phyloP scores from a whole-genome alignment of 1,140 invertebrate species.

The Drosophila mauritiana region DNA sequence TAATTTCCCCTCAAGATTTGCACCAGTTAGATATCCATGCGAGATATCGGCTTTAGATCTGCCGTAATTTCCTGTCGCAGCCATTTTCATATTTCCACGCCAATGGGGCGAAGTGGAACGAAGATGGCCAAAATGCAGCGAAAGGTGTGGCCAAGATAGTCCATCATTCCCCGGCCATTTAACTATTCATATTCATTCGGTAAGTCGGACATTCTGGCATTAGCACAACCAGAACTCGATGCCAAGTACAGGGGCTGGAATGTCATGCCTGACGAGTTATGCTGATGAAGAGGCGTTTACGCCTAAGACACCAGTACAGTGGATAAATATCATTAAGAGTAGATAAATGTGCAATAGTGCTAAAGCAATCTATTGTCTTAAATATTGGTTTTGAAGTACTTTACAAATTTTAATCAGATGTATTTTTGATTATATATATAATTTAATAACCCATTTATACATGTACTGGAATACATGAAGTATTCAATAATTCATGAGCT shows the following conservation, averaged over 20 bases:
- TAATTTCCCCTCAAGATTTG: constrained; percentile 80
- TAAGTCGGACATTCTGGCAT: constrained; percentile 46
- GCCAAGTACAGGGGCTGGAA: constrained; percentile 30
- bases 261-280: constrained; percentile 77
- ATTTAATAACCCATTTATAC: no score
- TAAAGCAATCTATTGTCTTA: no score
- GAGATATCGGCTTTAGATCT: constrained; percentile 40
- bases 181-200: constrained; percentile 17
- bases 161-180: constrained; percentile 35
- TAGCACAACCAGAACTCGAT: constrained; percentile 36
- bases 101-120: constrained; percentile 45
- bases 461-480: no score
- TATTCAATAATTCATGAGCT: no score
- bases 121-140: constrained; percentile 72
- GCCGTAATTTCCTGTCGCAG: constrained; percentile 79
- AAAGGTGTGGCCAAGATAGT: constrained; percentile 67
- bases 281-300: constrained; percentile 75
- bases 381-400: no score
- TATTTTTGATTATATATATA: no score
- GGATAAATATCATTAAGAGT: not conserved
- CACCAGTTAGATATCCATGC: constrained; percentile 64
- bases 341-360: no score
- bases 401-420: no score
- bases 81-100: constrained; percentile 71
- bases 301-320: constrained; percentile 35